Evolutionary conservation across 2,888 invertebrate species (phyloP).

Genomic region (Heliothis peltigera): DNA sequence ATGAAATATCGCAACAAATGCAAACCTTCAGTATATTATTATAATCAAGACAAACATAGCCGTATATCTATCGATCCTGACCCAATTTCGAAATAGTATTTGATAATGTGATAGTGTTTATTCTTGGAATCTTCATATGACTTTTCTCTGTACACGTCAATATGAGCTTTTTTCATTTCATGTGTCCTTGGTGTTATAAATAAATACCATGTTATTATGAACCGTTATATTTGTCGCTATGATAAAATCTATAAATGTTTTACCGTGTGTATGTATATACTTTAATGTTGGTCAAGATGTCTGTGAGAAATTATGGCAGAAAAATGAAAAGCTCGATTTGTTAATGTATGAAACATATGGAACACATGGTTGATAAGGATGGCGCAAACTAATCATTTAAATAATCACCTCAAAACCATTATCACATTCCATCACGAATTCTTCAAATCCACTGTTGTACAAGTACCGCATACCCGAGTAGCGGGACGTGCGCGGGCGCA

Average conservation of each 20-base stretch:
- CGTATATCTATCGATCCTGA: neutral
- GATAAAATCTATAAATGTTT: neutral
- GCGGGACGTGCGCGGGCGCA: slow-evolving; percentile 35
- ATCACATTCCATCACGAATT: slow-evolving; percentile 84
- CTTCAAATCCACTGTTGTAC: slow-evolving; percentile 76
- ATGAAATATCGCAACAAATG: too few relatives aligned
- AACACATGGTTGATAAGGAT: neutral
- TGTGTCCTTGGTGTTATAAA: neutral
- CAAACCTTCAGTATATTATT: neutral
- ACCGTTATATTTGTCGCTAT: neutral
- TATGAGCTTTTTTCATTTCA: slow-evolving; percentile 15
- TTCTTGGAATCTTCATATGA: neutral
- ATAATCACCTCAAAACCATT: slow-evolving; percentile 84
- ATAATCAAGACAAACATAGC: neutral
- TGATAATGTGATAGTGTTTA: slow-evolving; percentile 9
- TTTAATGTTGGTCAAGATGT: slow-evolving; percentile 14
- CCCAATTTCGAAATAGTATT: slow-evolving; percentile 10
- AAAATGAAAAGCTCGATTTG: neutral
- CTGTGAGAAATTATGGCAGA: neutral
- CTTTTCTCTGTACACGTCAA: neutral
- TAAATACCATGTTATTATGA: neutral
- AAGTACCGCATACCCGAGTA: slow-evolving; percentile 75
- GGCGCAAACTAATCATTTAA: slow-evolving; percentile 7
- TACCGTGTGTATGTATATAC: neutral
- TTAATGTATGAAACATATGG: neutral